A percentile compares a stretch with the other conserved stretches of the same genome.
Evolutionary conservation across 2,888 invertebrate species (phyloP).

Genomic region (Lathronympha strigana): DNA sequence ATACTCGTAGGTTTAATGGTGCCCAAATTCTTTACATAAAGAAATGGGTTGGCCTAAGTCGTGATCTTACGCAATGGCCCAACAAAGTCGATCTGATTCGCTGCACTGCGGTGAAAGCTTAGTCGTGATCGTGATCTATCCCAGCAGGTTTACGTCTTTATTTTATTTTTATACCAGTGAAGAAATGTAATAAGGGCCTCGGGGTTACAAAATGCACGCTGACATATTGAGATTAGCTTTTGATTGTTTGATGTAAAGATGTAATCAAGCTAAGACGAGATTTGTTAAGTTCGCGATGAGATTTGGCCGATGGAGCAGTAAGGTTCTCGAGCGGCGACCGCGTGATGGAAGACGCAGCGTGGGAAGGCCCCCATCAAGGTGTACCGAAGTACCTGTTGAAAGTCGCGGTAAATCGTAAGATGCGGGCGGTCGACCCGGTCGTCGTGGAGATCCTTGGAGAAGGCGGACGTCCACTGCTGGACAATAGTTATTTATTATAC

Average conservation of each 20-base stretch:
- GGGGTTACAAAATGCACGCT: neutral
- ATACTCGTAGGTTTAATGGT: neutral
- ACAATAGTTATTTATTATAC: too few relatives aligned
- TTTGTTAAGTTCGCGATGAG: too few relatives aligned
- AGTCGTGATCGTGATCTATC: neutral
- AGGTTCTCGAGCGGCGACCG: too few relatives aligned
- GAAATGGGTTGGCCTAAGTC: constrained; percentile 2
- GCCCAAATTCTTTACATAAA: neutral
- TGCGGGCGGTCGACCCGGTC: too few relatives aligned
- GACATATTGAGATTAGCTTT: neutral
- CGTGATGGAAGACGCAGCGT: too few relatives aligned
- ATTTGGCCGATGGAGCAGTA: too few relatives aligned
- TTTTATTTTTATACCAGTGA: neutral
- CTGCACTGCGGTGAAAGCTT: constrained; percentile 26
- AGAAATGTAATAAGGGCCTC: constrained; percentile 2
- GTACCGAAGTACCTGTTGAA: too few relatives aligned
- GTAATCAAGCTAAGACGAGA: too few relatives aligned
- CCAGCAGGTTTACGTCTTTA: neutral
- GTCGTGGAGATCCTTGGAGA: too few relatives aligned
- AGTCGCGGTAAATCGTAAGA: too few relatives aligned
- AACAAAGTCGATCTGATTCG: constrained; percentile 1
- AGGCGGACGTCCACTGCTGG: too few relatives aligned
- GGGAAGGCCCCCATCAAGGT: too few relatives aligned
- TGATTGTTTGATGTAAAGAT: neutral
- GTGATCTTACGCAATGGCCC: constrained; percentile 12